Conservation (phyloP, 2,113 vertebrate genomes). For the Brachypteracias leptosomus region DNA sequence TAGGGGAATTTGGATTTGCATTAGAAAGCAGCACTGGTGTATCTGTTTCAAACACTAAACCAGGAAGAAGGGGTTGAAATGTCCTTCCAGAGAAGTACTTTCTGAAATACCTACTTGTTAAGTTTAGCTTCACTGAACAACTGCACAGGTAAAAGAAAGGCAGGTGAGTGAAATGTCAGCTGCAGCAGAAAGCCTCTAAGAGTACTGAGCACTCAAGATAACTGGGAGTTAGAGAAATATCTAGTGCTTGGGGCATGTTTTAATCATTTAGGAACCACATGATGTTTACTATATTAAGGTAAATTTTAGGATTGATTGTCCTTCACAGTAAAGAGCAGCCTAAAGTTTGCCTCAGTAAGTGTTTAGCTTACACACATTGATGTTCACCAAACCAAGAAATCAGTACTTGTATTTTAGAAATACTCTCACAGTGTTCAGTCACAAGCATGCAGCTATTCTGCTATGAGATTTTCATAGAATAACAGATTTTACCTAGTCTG, state of each 20-base stretch:
- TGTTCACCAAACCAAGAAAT: background rate
- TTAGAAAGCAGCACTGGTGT: background rate
- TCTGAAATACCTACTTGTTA: background rate
- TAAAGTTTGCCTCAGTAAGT: background rate
- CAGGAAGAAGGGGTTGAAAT: background rate
- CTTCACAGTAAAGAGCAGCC: background rate
- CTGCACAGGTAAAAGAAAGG: background rate
- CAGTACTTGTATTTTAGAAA: background rate
- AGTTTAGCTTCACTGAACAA: background rate
- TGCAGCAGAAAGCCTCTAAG: background rate
- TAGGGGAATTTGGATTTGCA: conserved; percentile 4
- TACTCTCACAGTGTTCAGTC: background rate
- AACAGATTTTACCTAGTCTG: background rate
- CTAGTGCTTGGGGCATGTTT: background rate
- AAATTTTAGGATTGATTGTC: background rate
- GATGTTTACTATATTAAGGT: background rate
- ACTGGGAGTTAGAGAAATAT: background rate
- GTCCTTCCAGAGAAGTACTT: background rate
- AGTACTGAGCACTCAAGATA: background rate
- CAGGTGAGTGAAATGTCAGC: background rate
- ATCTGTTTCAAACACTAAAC: background rate
- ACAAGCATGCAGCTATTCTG: background rate
- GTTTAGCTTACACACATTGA: background rate
- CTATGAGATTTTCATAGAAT: background rate
- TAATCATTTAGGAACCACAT: background rate